A percentile compares a stretch with the other conserved stretches of the same genome.
Evolutionary conservation across 1,140 invertebrate species (phyloP).

Genomic region (Caenorhabditis tropicalis): DNA sequence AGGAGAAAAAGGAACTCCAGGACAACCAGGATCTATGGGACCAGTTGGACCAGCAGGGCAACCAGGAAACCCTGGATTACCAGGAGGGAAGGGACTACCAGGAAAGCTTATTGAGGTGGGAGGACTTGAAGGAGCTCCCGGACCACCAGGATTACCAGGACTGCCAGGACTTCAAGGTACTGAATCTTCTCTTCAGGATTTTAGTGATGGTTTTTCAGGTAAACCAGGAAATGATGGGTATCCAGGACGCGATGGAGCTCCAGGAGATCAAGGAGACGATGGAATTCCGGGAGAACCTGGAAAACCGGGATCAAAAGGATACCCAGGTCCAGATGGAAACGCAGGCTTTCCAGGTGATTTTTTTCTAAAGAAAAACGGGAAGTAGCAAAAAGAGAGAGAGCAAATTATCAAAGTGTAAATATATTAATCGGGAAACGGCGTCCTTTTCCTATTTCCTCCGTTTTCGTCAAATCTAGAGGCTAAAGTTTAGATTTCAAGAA

Average conservation of each 20-base stretch:
- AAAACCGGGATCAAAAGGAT: neutral
- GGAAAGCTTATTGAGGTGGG: neutral
- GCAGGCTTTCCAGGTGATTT: constrained; percentile 3
- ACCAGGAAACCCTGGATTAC: constrained; percentile 8
- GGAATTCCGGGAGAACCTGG: constrained; percentile 22
- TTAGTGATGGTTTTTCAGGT: neutral
- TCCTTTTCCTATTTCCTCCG: neutral
- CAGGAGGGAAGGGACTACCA: constrained; percentile 7
- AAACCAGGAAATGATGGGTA: neutral
- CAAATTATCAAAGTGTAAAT: neutral
- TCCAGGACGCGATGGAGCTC: neutral
- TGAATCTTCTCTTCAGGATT: neutral
- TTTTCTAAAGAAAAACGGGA: neutral
- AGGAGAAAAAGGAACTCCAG: constrained; percentile 3
- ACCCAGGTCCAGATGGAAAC: constrained; percentile 7
- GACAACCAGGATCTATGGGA: neutral
- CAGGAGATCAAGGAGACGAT: constrained; percentile 4
- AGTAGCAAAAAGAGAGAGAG: neutral
- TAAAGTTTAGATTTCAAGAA: constrained; percentile 15
- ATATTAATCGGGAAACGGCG: neutral
- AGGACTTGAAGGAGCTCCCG: constrained; percentile 14
- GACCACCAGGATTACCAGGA: constrained; percentile 3
- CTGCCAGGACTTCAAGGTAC: constrained; percentile 15
- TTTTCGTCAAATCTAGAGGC: neutral
- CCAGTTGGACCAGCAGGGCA: neutral